These are phyloP conservation scores for Mesoligia furuncula DNA, from an alignment of 2,888 invertebrate species.

Conservation along the genomic window DNA sequence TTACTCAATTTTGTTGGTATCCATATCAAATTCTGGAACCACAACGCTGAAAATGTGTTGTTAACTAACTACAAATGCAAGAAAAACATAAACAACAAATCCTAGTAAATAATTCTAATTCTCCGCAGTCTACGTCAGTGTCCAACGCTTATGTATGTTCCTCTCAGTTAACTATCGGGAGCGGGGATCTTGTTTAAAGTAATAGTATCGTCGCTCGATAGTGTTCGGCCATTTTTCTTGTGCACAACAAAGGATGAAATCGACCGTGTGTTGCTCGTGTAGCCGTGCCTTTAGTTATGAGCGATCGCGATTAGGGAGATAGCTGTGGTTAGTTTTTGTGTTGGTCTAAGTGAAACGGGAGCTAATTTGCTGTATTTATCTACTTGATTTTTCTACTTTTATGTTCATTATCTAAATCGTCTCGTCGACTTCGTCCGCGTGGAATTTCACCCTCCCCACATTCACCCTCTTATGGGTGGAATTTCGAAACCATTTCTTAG, in stretches of 20 bases:
- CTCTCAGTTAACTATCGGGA: slow-evolving; percentile 68
- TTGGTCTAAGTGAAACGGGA: slow-evolving; percentile 26
- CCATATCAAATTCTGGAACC: background rate
- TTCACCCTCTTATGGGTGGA: no score
- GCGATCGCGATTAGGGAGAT: slow-evolving; percentile 41
- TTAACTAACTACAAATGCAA: background rate
- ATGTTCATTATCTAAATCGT: background rate
- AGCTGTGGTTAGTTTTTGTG: slow-evolving; percentile 17
- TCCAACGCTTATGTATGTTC: slow-evolving; percentile 58
- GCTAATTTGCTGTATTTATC: background rate
- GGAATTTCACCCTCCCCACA: no score
- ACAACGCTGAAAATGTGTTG: background rate
- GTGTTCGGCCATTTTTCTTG: slow-evolving; percentile 86
- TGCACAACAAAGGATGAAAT: slow-evolving; percentile 85
- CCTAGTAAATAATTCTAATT: slow-evolving; percentile 47
- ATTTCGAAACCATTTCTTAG: no score
- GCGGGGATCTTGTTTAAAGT: slow-evolving; percentile 79
- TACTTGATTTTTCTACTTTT: background rate
- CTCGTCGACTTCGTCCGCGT: no score
- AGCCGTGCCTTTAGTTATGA: slow-evolving; percentile 66
- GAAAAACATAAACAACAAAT: slow-evolving; percentile 17
- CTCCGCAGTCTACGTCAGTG: slow-evolving; percentile 47
- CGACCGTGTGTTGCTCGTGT: slow-evolving; percentile 78
- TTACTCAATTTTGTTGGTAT: accelerated
- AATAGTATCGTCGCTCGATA: slow-evolving; percentile 82